These are phyloP conservation scores for Bombus impatiens DNA, from an alignment of 1,140 invertebrate species.

Conservation along the genomic window DNA sequence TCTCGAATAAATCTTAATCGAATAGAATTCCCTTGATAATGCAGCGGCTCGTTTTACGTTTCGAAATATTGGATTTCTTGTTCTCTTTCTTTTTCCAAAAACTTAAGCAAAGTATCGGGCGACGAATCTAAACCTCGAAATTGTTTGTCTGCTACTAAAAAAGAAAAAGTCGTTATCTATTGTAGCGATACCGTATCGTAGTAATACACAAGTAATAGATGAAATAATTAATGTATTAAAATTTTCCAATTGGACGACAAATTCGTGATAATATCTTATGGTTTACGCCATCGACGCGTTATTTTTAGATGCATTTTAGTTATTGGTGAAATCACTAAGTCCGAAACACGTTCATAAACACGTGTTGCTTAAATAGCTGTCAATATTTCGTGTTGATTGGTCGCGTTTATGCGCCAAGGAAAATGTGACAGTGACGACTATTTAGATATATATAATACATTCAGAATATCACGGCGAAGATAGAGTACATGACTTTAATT, in stretches of 20 bases:
- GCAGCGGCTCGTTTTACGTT: not conserved
- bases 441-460: not conserved
- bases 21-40: slow-evolving; percentile 27
- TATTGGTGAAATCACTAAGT: not conserved
- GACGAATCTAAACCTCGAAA: not conserved
- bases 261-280: not conserved
- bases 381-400: not conserved
- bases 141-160: not conserved
- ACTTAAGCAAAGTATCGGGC: not conserved
- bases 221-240: not conserved
- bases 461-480: not conserved
- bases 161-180: not conserved
- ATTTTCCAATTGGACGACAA: not conserved
- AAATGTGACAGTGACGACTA: not conserved
- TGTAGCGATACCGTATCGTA: not conserved
- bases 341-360: not conserved
- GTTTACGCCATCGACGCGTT: not conserved
- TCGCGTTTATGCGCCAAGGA: not conserved
- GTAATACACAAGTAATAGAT: not conserved
- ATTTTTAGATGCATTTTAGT: not conserved
- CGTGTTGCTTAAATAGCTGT: not conserved
- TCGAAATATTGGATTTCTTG: not conserved
- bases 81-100: not conserved
- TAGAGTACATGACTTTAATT: slow-evolving; percentile 12
- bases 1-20: slow-evolving; percentile 43